Evolutionary conservation across 2,888 invertebrate species (phyloP).

Genomic region (Poecilobothrus nobilitatus): DNA sequence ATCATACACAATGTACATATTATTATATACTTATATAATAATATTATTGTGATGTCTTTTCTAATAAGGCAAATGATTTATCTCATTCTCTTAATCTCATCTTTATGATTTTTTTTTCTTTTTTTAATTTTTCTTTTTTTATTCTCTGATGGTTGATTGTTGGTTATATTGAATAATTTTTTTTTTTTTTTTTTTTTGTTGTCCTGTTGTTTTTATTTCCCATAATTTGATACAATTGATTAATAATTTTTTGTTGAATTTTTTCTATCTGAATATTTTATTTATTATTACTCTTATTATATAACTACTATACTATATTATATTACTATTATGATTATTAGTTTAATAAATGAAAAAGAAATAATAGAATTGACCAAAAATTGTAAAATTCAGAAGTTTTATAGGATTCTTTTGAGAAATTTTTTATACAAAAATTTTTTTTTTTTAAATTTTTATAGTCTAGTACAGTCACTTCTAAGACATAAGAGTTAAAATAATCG

Average conservation of each 20-base stretch:
- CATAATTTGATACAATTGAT: not conserved
- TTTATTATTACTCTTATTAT: too few relatives aligned
- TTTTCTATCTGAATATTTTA: too few relatives aligned
- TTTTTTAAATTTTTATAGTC: too few relatives aligned
- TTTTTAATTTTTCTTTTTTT: not conserved
- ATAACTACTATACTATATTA: too few relatives aligned
- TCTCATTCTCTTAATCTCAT: not conserved
- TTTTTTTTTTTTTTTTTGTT: not conserved
- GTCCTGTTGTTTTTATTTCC: not conserved
- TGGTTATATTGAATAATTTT: not conserved
- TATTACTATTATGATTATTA: too few relatives aligned
- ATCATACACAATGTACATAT: not conserved
- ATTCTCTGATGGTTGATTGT: not conserved
- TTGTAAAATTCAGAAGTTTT: too few relatives aligned
- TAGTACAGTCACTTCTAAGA: too few relatives aligned
- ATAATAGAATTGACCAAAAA: too few relatives aligned
- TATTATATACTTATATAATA: not conserved
- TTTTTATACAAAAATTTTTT: too few relatives aligned
- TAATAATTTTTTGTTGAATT: not conserved
- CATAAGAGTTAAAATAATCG: too few relatives aligned
- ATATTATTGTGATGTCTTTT: not conserved
- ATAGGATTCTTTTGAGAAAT: too few relatives aligned
- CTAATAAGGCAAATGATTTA: not conserved
- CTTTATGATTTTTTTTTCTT: constrained; percentile 1
- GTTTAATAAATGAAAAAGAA: too few relatives aligned